Percentiles rank a stretch among this genome's conserved stretches.
Evolutionary conservation across 2,888 invertebrate species (phyloP).

Genomic region (Chrysotoxum bicinctum): DNA sequence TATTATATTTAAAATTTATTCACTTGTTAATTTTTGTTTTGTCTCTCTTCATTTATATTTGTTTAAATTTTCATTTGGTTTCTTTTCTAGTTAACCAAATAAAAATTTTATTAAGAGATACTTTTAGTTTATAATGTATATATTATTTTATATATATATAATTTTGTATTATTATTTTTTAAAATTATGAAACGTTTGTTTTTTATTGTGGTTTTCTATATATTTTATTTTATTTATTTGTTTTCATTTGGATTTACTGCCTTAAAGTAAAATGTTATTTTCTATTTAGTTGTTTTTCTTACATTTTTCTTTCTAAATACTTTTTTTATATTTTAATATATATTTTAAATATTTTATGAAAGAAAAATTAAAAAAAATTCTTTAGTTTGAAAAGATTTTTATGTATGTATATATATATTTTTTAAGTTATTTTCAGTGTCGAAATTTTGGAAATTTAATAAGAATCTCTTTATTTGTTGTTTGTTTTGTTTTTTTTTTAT

Average conservation of each 20-base stretch:
- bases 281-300: slow-evolving; percentile 35
- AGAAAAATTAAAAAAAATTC: slow-evolving; percentile 41
- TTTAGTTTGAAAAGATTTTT: slow-evolving; percentile 41
- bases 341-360: slow-evolving; percentile 27
- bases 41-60: slow-evolving; percentile 10
- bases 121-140: slow-evolving; percentile 2
- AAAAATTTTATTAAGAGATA: slow-evolving; percentile 47
- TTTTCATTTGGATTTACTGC: slow-evolving; percentile 47
- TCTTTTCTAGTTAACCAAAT: slow-evolving; percentile 57
- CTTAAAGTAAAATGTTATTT: slow-evolving; percentile 40
- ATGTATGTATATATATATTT: slow-evolving; percentile 30
- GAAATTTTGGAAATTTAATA: slow-evolving; percentile 58
- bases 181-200: slow-evolving; percentile 71
- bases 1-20: slow-evolving; percentile 68
- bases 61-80: slow-evolving; percentile 49
- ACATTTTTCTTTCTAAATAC: slow-evolving; percentile 45
- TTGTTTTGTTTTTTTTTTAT: background rate
- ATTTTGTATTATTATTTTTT: slow-evolving; percentile 38
- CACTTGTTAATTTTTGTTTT: slow-evolving; percentile 43
- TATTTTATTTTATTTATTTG: slow-evolving; percentile 4
- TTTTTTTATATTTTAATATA: slow-evolving; percentile 18
- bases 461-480: slow-evolving; percentile 32
- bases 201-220: slow-evolving; percentile 57
- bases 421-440: slow-evolving; percentile 55
- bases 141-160: slow-evolving; percentile 41